Percentiles rank a stretch among this genome's conserved stretches.
phyloP scores from a whole-genome alignment of 2,113 vertebrate genomes.

The Lucifuga dentata region DNA sequence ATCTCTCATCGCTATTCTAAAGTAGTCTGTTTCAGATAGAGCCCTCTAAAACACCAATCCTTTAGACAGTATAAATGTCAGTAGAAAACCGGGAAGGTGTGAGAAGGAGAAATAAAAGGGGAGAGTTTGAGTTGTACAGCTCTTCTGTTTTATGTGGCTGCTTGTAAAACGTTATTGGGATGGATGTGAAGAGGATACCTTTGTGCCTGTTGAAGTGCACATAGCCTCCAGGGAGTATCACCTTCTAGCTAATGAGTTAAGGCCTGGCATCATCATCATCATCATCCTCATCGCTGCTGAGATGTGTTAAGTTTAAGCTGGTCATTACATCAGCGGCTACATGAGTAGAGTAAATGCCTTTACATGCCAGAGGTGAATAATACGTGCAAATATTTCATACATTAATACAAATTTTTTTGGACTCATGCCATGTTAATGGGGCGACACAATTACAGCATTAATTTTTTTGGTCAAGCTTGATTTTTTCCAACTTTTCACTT shows the following conservation, averaged over 20 bases:
- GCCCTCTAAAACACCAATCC: not conserved
- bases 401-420: too few relatives aligned
- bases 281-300: not conserved
- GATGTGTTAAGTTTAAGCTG: not conserved
- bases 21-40: not conserved
- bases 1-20: not conserved
- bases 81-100: not conserved
- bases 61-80: not conserved
- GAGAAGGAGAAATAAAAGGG: not conserved
- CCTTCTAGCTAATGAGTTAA: not conserved
- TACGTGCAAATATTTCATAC: too few relatives aligned
- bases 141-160: constrained; percentile 14
- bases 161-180: constrained; percentile 35
- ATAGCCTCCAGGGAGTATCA: not conserved
- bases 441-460: too few relatives aligned
- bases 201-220: constrained; percentile 3
- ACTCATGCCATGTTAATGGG: too few relatives aligned
- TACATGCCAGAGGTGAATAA: too few relatives aligned
- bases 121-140: not conserved
- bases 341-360: not conserved
- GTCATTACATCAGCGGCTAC: constrained; percentile 9
- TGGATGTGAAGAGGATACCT: constrained; percentile 14
- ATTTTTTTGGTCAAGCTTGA: too few relatives aligned
- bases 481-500: too few relatives aligned
- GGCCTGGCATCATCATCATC: not conserved